phyloP scores from a whole-genome alignment of 2,113 vertebrate species.

The Bos indicus region DNA sequence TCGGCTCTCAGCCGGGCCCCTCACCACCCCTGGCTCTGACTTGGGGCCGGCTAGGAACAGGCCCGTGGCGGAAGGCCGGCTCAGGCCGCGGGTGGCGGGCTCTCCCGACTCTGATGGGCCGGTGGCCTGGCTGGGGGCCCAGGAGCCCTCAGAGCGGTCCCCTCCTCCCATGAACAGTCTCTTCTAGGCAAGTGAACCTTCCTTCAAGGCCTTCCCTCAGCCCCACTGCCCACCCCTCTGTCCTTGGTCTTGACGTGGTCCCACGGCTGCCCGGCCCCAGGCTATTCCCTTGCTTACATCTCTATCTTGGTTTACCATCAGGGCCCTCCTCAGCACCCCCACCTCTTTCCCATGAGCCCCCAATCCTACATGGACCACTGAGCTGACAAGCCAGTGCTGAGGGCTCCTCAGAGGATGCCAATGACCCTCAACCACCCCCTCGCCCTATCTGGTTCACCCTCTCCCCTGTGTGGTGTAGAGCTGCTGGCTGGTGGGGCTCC shows the following conservation, averaged over 20 bases:
- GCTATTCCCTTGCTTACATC: not conserved
- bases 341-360: not conserved
- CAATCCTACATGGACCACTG: not conserved
- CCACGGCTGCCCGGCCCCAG: not conserved
- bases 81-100: not conserved
- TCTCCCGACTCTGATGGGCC: not conserved
- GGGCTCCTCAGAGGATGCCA: not conserved
- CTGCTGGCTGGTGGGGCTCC: not conserved
- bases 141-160: not conserved
- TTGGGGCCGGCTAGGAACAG: not conserved
- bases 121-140: not conserved
- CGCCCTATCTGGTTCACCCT: not conserved
- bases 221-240: too few species aligned
- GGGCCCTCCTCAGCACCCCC: not conserved
- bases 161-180: not conserved
- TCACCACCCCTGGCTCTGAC: not conserved
- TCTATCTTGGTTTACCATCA: not conserved
- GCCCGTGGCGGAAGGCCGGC: not conserved
- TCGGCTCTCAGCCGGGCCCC: not conserved
- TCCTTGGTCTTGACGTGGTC: not conserved
- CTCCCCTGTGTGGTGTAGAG: not conserved
- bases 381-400: not conserved
- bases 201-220: not conserved
- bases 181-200: not conserved
- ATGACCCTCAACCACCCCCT: not conserved